These are phyloP conservation scores for Drosophila mercatorum DNA, from an alignment of 2,888 invertebrate genomes.

Conservation along the genomic window DNA sequence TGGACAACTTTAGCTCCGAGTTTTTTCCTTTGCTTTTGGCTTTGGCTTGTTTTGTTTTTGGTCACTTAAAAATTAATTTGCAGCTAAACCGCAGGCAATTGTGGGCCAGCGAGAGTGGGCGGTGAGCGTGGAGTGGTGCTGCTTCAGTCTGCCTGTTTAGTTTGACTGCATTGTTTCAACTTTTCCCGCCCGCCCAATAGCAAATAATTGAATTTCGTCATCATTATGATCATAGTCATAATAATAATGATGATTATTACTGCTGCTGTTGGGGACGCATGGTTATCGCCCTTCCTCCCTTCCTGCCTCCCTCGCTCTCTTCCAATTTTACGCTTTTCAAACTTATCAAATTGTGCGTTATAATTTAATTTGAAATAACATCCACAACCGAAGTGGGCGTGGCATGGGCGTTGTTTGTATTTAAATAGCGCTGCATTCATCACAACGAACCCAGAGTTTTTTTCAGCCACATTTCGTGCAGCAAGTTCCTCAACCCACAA, in stretches of 20 bases:
- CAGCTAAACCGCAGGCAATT: slow-evolving; percentile 65
- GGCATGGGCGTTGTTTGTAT: slow-evolving; percentile 13
- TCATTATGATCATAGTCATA: slow-evolving; percentile 22
- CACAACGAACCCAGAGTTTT: slow-evolving; percentile 1
- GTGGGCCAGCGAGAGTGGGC: slow-evolving; percentile 17
- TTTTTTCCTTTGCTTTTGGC: slow-evolving; percentile 9
- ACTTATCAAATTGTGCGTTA: slow-evolving; percentile 56
- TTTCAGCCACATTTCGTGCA: slow-evolving; percentile 20
- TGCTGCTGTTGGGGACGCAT: neutral
- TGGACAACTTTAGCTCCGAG: slow-evolving; percentile 41
- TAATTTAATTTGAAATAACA: slow-evolving; percentile 60
- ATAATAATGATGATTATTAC: slow-evolving; percentile 11
- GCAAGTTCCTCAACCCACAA: slow-evolving; percentile 19
- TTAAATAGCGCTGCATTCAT: slow-evolving; percentile 36
- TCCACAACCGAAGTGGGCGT: slow-evolving; percentile 7
- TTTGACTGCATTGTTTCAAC: slow-evolving; percentile 15
- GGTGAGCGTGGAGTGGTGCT: neutral
- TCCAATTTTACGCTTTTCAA: slow-evolving; percentile 17
- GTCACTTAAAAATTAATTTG: slow-evolving; percentile 68
- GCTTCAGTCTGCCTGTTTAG: neutral
- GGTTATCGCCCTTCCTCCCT: neutral
- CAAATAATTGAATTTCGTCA: slow-evolving; percentile 65
- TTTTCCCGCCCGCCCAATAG: slow-evolving; percentile 2
- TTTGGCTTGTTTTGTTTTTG: slow-evolving; percentile 19
- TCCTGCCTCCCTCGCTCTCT: neutral